A percentile compares a stretch with the other conserved stretches of the same genome.
phyloP scores from a whole-genome alignment of 2,888 invertebrate species.

The Disparrhopalites patrizii region DNA sequence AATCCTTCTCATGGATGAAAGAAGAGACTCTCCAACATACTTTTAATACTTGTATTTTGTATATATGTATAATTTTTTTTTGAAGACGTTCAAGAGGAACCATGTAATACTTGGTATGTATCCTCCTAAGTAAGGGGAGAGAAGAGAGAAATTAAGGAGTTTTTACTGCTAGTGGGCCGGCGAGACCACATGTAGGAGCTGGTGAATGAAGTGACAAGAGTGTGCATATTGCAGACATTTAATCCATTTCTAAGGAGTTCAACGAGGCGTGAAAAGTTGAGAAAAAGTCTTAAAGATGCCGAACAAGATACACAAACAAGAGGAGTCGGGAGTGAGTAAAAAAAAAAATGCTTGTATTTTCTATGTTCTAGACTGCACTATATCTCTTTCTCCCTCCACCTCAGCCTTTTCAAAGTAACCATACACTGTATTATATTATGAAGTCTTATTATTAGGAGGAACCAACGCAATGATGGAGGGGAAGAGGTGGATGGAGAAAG shows the following conservation, averaged over 20 bases:
- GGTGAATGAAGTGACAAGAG: slow-evolving; percentile 7
- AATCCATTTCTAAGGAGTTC: slow-evolving; percentile 34
- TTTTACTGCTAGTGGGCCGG: too few species aligned
- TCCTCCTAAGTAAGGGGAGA: too few species aligned
- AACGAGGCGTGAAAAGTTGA: slow-evolving; percentile 41
- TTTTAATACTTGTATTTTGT: background rate
- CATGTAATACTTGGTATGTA: too few species aligned
- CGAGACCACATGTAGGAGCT: slow-evolving; percentile 14
- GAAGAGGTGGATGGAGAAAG: background rate
- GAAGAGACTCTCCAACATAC: background rate
- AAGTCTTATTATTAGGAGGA: too few species aligned
- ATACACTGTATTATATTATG: slow-evolving; percentile 3
- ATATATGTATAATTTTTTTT: background rate
- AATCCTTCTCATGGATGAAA: too few species aligned
- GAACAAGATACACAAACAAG: slow-evolving; percentile 32
- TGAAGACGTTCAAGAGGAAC: too few species aligned
- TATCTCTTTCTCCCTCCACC: too few species aligned
- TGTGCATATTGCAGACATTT: slow-evolving; percentile 15
- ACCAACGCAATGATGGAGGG: background rate
- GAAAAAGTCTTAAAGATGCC: slow-evolving; percentile 39
- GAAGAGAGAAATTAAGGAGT: too few species aligned
- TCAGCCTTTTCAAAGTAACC: slow-evolving; percentile 4
- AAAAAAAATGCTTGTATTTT: too few species aligned
- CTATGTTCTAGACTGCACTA: too few species aligned
- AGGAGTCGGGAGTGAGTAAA: too few species aligned